Evolutionary conservation across 2,888 invertebrate species (phyloP), one percentile per base, ranked within the genome.

Genomic region (Furcula furcula): DNA sequence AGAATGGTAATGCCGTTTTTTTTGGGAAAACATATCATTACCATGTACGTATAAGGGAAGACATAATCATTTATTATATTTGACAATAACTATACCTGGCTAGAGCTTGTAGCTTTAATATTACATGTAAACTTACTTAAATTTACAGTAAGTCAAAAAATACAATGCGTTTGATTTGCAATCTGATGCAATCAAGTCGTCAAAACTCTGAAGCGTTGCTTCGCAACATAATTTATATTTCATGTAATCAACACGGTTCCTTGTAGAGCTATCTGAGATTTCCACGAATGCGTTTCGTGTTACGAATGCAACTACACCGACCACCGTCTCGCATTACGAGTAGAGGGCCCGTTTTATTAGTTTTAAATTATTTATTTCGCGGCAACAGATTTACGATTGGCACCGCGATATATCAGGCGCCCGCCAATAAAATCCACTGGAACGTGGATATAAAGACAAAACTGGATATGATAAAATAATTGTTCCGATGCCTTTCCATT

Each of bases 331-430:
- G 41, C 49, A 65, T 64, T 55, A 59, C 59, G 46, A 44, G 55
- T 34, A 46, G 52, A 51, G 45, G 57, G 64, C 55, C 50, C 44
- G 66, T 74, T 85, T 85, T 85, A 86, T 86, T 85, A 81, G 82
- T 83, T 86, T 82, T 84, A 87, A 87, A 88, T 87, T 87, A 87
- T 88, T 87, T 87, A 88, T 86, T 80, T 81, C 64, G 51, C 76
- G 76, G 70, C 76, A 72, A 75, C 80, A 83, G 85, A 88, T 88
- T 88, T 88, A 88, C 88, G 87, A 78, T 77, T 76, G 80, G 70
- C 68, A 70, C 73, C 63, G 59, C 82, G 74, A 86, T 88, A 84
- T 83, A 82, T 88, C 84, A 84, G 81, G 57, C 69, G 67, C 69
- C 74, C 77, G 69, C 82, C 77, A 81, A 85, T 88, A 88, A 87